A percentile compares a stretch with the other conserved stretches of the same genome.
Conservation (phyloP, 2,113 vertebrate species). For the Daubentonia madagascariensis region DNA sequence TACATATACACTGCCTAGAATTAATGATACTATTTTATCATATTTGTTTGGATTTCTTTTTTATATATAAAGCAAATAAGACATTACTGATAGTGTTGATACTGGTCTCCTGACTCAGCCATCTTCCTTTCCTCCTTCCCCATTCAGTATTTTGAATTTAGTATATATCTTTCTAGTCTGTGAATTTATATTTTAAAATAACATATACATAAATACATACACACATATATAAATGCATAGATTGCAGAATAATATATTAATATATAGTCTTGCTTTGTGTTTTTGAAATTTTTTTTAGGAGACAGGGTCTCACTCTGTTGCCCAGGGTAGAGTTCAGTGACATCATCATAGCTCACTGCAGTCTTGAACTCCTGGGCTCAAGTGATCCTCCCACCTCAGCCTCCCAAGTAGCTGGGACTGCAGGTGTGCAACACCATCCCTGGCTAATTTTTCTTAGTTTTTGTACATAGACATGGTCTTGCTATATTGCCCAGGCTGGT, state of each 20-base stretch:
- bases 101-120: background rate
- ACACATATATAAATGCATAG: background rate
- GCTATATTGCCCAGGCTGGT: no score
- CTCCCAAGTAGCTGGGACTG: no score
- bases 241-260: no score
- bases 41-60: background rate
- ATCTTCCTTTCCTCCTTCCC: background rate
- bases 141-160: background rate
- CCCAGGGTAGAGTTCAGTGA: background rate
- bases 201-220: no score
- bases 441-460: no score
- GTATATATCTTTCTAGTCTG: background rate
- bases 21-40: background rate
- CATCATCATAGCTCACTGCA: background rate
- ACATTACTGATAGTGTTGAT: background rate
- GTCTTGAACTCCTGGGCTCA: no score
- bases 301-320: background rate
- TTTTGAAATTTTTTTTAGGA: background rate
- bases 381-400: no score
- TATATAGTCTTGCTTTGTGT: no score
- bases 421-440: no score
- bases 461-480: no score
- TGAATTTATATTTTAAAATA: background rate
- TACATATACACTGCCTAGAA: background rate
- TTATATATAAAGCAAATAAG: constrained; percentile 20